Evolutionary conservation across 2,888 invertebrate genomes (phyloP).

Genomic region (Eupsilia transversa): DNA sequence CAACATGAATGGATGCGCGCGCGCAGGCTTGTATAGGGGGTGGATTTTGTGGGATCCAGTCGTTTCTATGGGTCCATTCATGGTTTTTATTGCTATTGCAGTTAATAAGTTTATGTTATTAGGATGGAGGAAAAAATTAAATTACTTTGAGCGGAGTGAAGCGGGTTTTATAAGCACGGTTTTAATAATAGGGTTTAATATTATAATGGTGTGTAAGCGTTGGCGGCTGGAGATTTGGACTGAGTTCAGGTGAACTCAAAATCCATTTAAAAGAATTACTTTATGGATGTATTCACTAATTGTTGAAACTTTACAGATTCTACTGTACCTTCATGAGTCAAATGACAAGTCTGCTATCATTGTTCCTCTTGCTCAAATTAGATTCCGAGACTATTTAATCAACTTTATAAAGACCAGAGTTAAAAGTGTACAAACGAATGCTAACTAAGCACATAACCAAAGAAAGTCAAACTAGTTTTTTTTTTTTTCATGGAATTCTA

Average conservation of each 20-base stretch:
- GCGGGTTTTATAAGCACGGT: constrained; percentile 28
- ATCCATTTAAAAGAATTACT: constrained; percentile 18
- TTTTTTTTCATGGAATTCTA: no score
- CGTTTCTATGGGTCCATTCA: constrained; percentile 61
- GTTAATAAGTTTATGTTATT: constrained; percentile 72
- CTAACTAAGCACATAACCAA: no score
- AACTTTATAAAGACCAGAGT: neutral
- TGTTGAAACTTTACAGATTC: neutral
- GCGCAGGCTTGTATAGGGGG: constrained; percentile 74
- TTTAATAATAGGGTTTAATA: constrained; percentile 38
- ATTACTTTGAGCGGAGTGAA: constrained; percentile 42
- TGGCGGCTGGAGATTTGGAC: constrained; percentile 1
- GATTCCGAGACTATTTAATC: neutral
- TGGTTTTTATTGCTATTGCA: constrained; percentile 70
- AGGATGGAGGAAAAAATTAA: constrained; percentile 63
- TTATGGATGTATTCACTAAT: neutral
- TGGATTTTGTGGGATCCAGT: constrained; percentile 72
- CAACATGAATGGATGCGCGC: constrained; percentile 77
- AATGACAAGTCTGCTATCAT: no score
- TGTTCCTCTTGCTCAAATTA: neutral
- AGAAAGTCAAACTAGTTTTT: no score
- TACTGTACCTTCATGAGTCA: no score
- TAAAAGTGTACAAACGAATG: neutral
- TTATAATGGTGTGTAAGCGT: constrained; percentile 20
- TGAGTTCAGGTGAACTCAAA: constrained; percentile 17